Evolutionary conservation across 1,140 invertebrate species (phyloP).

Genomic region (Macrosteles quadrilineatus): DNA sequence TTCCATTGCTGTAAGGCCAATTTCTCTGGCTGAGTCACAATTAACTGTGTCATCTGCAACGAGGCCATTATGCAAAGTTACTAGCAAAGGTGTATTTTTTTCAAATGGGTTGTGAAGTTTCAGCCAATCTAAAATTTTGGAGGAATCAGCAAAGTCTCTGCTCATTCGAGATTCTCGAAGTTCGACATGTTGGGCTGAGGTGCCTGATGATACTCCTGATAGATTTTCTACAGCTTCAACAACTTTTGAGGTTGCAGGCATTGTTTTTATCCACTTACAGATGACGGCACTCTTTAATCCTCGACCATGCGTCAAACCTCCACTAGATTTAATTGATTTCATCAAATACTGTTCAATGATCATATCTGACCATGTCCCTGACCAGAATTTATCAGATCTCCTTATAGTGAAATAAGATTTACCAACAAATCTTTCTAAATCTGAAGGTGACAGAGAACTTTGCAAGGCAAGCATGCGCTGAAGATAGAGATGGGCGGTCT

Average conservation of each 20-base stretch:
- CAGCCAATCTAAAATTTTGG: too few species aligned
- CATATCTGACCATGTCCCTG: constrained; percentile 16
- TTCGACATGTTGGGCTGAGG: constrained; percentile 9
- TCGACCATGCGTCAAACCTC: constrained; percentile 15
- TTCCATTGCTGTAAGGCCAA: too few species aligned
- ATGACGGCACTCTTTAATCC: neutral
- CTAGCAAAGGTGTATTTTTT: too few species aligned
- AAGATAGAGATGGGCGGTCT: constrained; percentile 22
- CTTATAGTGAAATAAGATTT: constrained; percentile 30
- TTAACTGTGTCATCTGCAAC: too few species aligned
- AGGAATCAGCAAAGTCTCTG: constrained; percentile 45
- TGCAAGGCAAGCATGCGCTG: constrained; percentile 27
- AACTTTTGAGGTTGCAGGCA: neutral
- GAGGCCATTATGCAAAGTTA: too few species aligned
- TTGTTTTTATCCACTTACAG: constrained; percentile 16
- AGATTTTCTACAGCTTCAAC: constrained; percentile 4
- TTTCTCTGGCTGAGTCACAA: too few species aligned
- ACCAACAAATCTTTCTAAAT: constrained; percentile 34
- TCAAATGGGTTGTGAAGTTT: too few species aligned
- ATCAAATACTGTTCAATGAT: constrained; percentile 28
- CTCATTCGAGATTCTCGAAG: constrained; percentile 10
- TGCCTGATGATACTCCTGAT: neutral
- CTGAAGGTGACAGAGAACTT: neutral
- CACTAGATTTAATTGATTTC: constrained; percentile 21
- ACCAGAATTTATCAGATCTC: neutral